Evolutionary conservation across 2,113 vertebrate genomes (phyloP), one percentile per base, ranked within the genome.

Genomic region (Stegastes partitus): DNA sequence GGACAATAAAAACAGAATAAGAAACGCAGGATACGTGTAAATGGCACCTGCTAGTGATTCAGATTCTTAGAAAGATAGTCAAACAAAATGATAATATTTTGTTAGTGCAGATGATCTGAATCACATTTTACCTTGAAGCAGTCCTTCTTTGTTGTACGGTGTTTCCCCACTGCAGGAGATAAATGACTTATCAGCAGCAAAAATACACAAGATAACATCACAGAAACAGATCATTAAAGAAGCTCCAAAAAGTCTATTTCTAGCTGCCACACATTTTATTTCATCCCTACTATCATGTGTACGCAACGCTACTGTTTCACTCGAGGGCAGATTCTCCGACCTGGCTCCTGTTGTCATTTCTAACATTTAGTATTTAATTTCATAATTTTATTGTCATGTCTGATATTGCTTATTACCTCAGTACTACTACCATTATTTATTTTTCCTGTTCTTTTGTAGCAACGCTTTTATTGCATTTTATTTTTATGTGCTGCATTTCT

Each of bases 81-180:
- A 21, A 34, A 61, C 10, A 10, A 8, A 50, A 12, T 7, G 0
- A 23, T 55, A 8, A 51, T 12, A 28, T 37, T 50, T 10, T 34
- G 1, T 11, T 19, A n/a, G 18, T 26, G 3, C 6, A 18, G 18
- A 53, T 2, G 61, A 44, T n/a, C 23, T 5, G 1, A 53, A 0
- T 28, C 1, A 18, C 26, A 56, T 15, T 18, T 0, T 87, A 99
- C 97, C 98, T 98, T 99, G 98, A 12, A 99, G 81, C 73, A 98
- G 88, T 77, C 97, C 97, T 76, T 97, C 95, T 94, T 96, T 98
- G 89, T 99, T 99, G 92, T 94, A 95, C 71, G 93, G 95, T 3
- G 97, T 99, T 94, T 99, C 97, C 65, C 97, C 97, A 93, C 97
- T 98, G 82, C 14, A 83, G 44, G 37, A 79, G 79, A 86, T 2